Evolutionary conservation across 2,113 vertebrate species (phyloP).

Genomic region (Caretta caretta): DNA sequence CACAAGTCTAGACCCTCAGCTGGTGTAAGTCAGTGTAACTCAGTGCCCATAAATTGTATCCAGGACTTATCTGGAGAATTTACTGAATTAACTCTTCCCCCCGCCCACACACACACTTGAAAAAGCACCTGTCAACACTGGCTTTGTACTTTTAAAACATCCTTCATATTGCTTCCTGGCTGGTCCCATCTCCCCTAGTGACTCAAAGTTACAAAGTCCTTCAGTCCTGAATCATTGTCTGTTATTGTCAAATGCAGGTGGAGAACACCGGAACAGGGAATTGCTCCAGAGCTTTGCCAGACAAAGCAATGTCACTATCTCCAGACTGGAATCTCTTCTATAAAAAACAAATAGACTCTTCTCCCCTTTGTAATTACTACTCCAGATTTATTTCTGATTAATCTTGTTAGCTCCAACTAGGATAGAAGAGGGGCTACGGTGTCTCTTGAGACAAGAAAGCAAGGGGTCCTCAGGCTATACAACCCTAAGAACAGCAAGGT

Average conservation of each 20-base stretch:
- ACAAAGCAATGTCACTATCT: slow-evolving; percentile 24
- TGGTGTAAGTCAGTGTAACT: background rate
- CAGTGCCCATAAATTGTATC: background rate
- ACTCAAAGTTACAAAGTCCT: slow-evolving; percentile 43
- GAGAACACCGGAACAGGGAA: slow-evolving; percentile 3
- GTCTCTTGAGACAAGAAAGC: rapidly evolving
- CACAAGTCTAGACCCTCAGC: background rate
- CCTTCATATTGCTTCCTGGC: slow-evolving; percentile 67
- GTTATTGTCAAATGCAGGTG: slow-evolving; percentile 43
- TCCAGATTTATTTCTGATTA: background rate
- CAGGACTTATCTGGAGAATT: background rate
- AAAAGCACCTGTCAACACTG: slow-evolving; percentile 31
- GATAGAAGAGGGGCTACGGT: background rate
- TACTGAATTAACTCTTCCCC: background rate
- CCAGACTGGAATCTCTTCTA: background rate
- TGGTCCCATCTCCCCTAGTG: slow-evolving; percentile 63
- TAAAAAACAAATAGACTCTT: slow-evolving; percentile 39
- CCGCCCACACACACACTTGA: background rate
- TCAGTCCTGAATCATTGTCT: slow-evolving; percentile 54
- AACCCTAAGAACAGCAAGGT: rapidly evolving
- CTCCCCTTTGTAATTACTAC: background rate
- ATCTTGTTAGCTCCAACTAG: background rate
- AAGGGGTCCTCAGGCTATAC: background rate
- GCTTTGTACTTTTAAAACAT: slow-evolving; percentile 52
- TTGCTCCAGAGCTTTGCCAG: slow-evolving; percentile 46